phyloP scores from a whole-genome alignment of 2,888 invertebrate species.

The Panopea generosa region DNA sequence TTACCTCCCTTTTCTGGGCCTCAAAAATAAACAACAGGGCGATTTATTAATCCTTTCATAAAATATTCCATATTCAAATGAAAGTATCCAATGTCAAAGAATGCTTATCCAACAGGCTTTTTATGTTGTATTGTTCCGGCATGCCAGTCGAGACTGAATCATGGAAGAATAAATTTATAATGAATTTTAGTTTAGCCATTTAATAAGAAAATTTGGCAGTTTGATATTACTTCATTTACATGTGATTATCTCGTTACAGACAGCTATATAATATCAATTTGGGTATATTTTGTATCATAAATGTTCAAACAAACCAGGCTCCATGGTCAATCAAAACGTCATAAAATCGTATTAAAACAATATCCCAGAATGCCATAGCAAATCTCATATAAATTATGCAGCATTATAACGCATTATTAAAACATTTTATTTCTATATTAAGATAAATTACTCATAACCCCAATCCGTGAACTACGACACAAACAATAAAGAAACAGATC shows the following conservation, averaged over 20 bases:
- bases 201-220: slow-evolving; percentile 6
- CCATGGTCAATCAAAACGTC: too few relatives aligned
- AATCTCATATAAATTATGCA: too few relatives aligned
- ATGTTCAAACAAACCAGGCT: too few relatives aligned
- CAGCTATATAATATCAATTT: too few relatives aligned
- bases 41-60: slow-evolving; percentile 27
- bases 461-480: too few relatives aligned
- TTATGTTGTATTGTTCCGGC: slow-evolving; percentile 41
- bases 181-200: not conserved
- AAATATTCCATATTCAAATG: slow-evolving; percentile 25
- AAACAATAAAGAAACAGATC: too few relatives aligned
- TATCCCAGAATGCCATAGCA: too few relatives aligned
- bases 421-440: too few relatives aligned
- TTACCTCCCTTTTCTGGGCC: not conserved
- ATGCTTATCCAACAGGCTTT: slow-evolving; percentile 37
- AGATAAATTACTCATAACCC: too few relatives aligned
- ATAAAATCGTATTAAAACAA: too few relatives aligned
- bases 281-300: too few relatives aligned
- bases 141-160: slow-evolving; percentile 1
- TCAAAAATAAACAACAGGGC: not conserved
- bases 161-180: not conserved
- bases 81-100: slow-evolving; percentile 43
- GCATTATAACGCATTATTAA: too few relatives aligned
- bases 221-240: slow-evolving; percentile 8
- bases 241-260: not conserved